Evolutionary conservation across 2,113 vertebrate genomes (phyloP).

Genomic region (Vombatus ursinus): DNA sequence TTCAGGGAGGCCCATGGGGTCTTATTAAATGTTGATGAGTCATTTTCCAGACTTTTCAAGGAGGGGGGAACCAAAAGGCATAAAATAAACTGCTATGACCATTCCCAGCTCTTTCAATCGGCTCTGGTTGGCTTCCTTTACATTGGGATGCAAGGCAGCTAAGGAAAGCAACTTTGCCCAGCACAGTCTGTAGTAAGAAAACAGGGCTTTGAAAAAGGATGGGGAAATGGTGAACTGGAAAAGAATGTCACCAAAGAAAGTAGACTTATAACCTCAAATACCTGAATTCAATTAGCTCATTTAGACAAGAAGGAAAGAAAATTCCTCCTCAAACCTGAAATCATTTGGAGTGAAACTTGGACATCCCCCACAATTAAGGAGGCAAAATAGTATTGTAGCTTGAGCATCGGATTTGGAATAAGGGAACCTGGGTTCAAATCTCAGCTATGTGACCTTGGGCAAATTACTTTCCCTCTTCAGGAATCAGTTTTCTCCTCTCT

Average conservation of each 20-base stretch:
- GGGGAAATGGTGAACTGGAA: neutral
- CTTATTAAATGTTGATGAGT: constrained; percentile 67
- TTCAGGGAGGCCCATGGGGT: constrained; percentile 57
- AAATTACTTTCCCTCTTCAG: neutral
- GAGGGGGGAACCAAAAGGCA: constrained; percentile 57
- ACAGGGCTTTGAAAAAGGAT: neutral
- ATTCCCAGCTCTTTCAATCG: constrained; percentile 73
- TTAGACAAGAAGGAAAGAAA: neutral
- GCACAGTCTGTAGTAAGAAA: constrained; percentile 53
- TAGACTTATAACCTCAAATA: neutral
- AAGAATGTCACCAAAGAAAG: neutral
- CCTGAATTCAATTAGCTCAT: neutral
- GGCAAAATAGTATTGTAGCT: neutral
- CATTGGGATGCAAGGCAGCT: neutral
- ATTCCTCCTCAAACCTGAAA: neutral
- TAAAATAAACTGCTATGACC: constrained; percentile 74
- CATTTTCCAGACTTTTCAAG: constrained; percentile 69
- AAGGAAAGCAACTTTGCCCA: constrained; percentile 50
- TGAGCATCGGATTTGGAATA: neutral
- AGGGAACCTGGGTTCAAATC: neutral
- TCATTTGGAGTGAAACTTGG: neutral
- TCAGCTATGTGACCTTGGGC: neutral
- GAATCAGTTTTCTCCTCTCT: neutral
- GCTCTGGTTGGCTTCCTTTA: constrained; percentile 70
- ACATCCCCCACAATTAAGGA: neutral